Base-by-base conservation (phyloP, 1,140 invertebrate species). In the Physella acuta region DNA sequence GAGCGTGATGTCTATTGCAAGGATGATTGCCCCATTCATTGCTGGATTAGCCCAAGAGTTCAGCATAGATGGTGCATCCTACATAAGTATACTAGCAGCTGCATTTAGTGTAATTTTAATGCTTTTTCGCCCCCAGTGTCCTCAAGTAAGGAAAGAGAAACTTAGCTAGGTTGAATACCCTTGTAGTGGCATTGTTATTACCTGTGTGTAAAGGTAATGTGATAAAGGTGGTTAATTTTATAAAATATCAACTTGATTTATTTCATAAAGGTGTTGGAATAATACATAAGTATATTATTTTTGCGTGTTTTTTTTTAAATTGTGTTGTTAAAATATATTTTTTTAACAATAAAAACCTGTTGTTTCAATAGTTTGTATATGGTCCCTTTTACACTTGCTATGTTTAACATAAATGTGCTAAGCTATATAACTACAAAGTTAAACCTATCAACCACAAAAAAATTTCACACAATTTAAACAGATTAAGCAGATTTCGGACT, bases 21-120 rank as follows among this genome's bases (percentile, higher is more conserved):
- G 84, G 34, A 83, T 84, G 78, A 52, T 81, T 30, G 72, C 81
- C 20, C 84, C 80, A 34, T 72, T 80, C 81, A 82, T 89, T 20
- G 78, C 78, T 16, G 81, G 83, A 2, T 8, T 83, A 8, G 62
- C 75, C 8, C 74, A 81, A 71, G 81, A 83, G 71, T 39, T 81
- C 11, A 75, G 66, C 61, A 34, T 75, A 20, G 72, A 77, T 52
- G 79, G 77, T 20, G 76, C 81, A 17, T 70, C 68, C 11, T 33
- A 75, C 26, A 49, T 82, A 34, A 77, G 78, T 37, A 37, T 76
- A 31, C 2, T 75, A 8, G 53, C 75, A 11, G 69, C 78, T n/a
- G 26, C 68, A 20, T 14, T 72, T 28, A 75, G 72, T 31, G 73
- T 78, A 2, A 44, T 75, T 20, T 51, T 81, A 5, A 70, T 82